Evolutionary conservation across 2,797 vertebrate genomes (phyloP).

Genomic region (Amphiprion clarkii): DNA sequence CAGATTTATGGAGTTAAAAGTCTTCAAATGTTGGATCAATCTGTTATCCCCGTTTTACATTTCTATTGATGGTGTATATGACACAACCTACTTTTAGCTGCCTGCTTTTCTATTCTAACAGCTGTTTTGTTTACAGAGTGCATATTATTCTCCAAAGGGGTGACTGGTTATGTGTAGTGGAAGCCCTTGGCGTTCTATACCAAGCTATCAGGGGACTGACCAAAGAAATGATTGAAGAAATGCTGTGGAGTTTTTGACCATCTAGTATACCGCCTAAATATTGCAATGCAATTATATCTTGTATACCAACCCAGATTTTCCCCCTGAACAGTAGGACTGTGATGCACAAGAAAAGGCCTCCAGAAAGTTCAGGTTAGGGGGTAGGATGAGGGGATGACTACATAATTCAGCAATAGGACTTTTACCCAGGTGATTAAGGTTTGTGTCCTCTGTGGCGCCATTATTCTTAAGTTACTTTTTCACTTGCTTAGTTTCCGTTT

Average conservation of each 20-base stretch:
- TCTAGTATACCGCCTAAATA: neutral
- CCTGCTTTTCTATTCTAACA: neutral
- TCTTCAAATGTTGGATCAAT: neutral
- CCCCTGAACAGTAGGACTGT: too few relatives aligned
- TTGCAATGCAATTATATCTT: neutral
- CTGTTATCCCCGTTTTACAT: neutral
- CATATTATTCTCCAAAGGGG: neutral
- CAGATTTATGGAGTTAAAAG: neutral
- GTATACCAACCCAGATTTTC: neutral
- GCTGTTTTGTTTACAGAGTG: neutral
- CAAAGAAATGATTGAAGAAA: neutral
- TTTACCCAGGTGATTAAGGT: too few relatives aligned
- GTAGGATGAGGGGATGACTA: too few relatives aligned
- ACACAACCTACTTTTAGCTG: neutral
- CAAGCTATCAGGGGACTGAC: neutral
- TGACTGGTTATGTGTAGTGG: constrained; percentile 3
- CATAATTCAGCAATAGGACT: too few relatives aligned
- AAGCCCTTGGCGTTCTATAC: neutral
- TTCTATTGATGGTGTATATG: neutral
- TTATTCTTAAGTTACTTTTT: too few relatives aligned
- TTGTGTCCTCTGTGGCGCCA: too few relatives aligned
- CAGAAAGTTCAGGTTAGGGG: too few relatives aligned
- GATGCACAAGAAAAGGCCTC: too few relatives aligned
- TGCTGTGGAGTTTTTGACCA: neutral
- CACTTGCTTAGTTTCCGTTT: too few relatives aligned